Evolutionary conservation across 1,140 invertebrate genomes (phyloP).

Genomic region (Elymnias hypermnestra): DNA sequence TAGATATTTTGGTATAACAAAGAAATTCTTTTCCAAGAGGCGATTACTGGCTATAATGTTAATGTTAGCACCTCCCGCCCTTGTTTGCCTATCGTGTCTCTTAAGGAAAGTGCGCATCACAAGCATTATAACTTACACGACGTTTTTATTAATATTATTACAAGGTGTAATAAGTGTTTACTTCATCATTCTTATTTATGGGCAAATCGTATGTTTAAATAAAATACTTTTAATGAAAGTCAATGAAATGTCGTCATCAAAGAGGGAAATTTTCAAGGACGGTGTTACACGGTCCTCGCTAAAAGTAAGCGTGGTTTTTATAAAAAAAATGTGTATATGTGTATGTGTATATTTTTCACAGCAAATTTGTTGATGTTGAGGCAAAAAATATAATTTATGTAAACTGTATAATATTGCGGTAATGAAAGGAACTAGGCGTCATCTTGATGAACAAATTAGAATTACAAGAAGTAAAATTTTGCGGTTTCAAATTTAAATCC

Average conservation of each 20-base stretch:
- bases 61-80: slow-evolving; percentile 22
- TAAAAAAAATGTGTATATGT: no score
- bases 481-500: no score
- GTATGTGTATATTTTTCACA: no score
- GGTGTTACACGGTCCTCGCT: slow-evolving; percentile 16
- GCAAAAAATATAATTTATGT: no score
- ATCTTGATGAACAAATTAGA: no score
- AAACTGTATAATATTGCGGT: no score
- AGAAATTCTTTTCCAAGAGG: slow-evolving; percentile 27
- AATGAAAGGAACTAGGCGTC: no score
- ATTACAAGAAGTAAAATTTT: no score
- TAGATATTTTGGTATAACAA: slow-evolving; percentile 27
- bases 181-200: slow-evolving; percentile 35
- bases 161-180: slow-evolving; percentile 40
- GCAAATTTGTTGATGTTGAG: no score
- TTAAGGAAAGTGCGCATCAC: slow-evolving; percentile 29
- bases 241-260: slow-evolving; percentile 15
- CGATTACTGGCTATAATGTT: slow-evolving; percentile 25
- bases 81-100: slow-evolving; percentile 23
- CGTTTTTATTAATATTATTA: slow-evolving; percentile 36
- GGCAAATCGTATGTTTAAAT: slow-evolving; percentile 36
- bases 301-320: slow-evolving; percentile 28
- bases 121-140: slow-evolving; percentile 26
- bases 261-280: slow-evolving; percentile 23
- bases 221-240: slow-evolving; percentile 29